Evolutionary conservation across 2,113 vertebrate species (phyloP).

Genomic region (Triplophysa rosa): DNA sequence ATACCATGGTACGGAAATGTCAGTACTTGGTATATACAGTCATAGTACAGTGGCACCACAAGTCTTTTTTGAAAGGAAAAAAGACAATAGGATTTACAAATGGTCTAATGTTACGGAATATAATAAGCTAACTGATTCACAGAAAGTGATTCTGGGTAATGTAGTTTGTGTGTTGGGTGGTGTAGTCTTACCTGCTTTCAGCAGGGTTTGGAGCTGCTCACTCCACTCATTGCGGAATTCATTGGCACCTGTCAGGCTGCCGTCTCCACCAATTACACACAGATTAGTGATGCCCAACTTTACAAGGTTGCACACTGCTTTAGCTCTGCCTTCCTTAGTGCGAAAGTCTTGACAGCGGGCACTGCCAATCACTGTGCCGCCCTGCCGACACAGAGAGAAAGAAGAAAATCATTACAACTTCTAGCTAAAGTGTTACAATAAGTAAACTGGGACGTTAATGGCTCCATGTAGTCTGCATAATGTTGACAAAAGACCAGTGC

Average conservation of each 20-base stretch:
- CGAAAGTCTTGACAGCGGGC: conserved; percentile 90
- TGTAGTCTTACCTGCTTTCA: conserved; percentile 75
- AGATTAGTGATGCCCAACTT: conserved; percentile 92
- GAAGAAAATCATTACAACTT: not conserved
- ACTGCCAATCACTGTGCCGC: conserved; percentile 93
- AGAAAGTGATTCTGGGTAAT: not conserved
- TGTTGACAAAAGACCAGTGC: too few species aligned
- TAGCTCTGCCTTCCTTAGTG: conserved; percentile 81
- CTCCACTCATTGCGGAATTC: conserved; percentile 90
- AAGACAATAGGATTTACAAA: not conserved
- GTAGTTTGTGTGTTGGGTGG: not conserved
- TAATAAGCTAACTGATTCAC: not conserved
- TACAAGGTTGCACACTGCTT: conserved; percentile 84
- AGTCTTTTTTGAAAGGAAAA: too few species aligned
- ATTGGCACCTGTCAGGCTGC: conserved; percentile 91
- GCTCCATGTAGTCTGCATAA: too few species aligned
- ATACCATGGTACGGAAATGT: too few species aligned
- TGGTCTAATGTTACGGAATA: not conserved
- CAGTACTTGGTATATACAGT: too few species aligned
- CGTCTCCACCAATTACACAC: conserved; percentile 94
- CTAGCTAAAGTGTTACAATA: too few species aligned
- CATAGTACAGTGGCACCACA: too few species aligned
- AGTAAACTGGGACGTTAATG: too few species aligned
- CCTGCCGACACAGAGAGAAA: conserved; percentile 64
- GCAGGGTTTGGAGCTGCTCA: conserved; percentile 78